These are phyloP conservation scores for Dreissena rostriformis DNA, from an alignment of 1,140 invertebrate genomes.

Conservation along the genomic window DNA sequence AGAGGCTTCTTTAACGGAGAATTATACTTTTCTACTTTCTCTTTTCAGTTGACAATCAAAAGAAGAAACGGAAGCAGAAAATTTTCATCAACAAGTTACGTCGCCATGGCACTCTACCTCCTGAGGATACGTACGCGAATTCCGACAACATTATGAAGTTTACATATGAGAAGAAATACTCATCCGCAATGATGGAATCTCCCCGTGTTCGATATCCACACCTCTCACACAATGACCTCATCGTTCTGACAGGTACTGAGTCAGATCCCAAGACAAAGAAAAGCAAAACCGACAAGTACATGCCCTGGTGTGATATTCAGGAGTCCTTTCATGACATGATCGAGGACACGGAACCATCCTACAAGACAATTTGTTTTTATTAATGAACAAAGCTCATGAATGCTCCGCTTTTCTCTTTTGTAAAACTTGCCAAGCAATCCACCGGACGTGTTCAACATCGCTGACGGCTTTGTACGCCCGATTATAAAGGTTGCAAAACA, in stretches of 20 bases:
- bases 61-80: conserved; percentile 93
- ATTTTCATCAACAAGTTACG: conserved; percentile 93
- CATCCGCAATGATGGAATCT: conserved; percentile 6
- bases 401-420: conserved; percentile 66
- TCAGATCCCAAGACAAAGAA: neutral
- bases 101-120: conserved; percentile 69
- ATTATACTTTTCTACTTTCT: neutral
- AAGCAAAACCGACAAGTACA: conserved; percentile 35
- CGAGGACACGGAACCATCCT: conserved; percentile 41
- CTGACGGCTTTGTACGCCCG: conserved; percentile 74
- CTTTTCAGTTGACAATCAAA: conserved; percentile 86
- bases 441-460: conserved; percentile 76
- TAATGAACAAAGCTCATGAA: conserved; percentile 71
- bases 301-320: conserved; percentile 63
- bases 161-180: neutral
- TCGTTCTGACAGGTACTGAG: conserved; percentile 19
- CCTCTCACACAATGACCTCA: conserved; percentile 29
- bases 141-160: conserved; percentile 42
- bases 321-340: conserved; percentile 55
- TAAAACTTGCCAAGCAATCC: conserved; percentile 66
- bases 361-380: conserved; percentile 63
- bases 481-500: conserved; percentile 78
- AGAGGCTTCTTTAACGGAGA: no score
- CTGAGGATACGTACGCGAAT: conserved; percentile 67
- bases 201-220: conserved; percentile 35